Conservation (phyloP, 1,140 invertebrate genomes). For the Drosophila bifasciata region DNA sequence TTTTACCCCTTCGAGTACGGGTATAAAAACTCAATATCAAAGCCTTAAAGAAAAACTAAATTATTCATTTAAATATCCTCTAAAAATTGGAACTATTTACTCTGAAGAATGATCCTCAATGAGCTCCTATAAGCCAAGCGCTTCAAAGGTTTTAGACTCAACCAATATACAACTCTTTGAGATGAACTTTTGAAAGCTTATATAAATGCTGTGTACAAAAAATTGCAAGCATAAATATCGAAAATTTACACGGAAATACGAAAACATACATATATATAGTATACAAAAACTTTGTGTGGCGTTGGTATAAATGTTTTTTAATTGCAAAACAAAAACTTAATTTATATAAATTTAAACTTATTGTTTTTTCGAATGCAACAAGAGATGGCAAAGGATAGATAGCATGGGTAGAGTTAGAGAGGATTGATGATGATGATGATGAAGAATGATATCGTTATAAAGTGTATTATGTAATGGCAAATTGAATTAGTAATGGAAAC, state of each 20-base stretch:
- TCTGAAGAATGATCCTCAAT: no score
- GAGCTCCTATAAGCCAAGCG: constrained; percentile 5
- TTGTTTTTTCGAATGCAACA: neutral
- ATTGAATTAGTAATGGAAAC: constrained; percentile 24
- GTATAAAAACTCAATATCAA: no score
- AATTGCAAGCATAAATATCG: constrained; percentile 36
- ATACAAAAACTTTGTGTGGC: constrained; percentile 23
- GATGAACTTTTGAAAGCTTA: constrained; percentile 43
- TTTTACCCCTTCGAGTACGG: no score
- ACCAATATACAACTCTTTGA: constrained; percentile 27
- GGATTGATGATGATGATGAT: no score
- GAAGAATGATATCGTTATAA: constrained; percentile 40
- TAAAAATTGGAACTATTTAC: no score
- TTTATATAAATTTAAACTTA: constrained; percentile 24
- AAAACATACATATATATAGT: constrained; percentile 34
- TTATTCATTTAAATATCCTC: no score
- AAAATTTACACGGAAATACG: constrained; percentile 39
- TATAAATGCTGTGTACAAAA: constrained; percentile 33
- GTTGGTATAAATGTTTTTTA: constrained; percentile 6
- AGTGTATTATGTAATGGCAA: constrained; percentile 54
- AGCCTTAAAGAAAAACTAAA: no score
- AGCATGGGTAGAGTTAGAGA: neutral
- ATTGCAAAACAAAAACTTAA: constrained; percentile 24
- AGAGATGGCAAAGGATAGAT: neutral
- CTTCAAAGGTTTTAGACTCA: constrained; percentile 34